These are phyloP conservation scores for Saxidomus purpurata DNA, from an alignment of 1,140 invertebrate genomes.

Conservation along the genomic window DNA sequence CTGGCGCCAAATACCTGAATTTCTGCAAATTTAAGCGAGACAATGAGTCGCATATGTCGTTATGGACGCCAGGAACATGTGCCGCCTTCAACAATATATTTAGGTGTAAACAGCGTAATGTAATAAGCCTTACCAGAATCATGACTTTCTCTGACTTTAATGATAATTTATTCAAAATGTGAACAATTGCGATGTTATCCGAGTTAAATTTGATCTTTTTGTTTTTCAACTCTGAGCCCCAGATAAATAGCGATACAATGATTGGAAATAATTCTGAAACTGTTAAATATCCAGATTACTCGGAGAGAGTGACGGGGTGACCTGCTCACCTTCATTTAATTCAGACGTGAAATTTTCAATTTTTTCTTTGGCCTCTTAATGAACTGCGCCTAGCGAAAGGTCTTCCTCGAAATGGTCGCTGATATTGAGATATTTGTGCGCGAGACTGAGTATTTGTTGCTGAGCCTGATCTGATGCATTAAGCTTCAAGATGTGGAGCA, in stretches of 20 bases:
- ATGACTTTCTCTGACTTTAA: slow-evolving; percentile 46
- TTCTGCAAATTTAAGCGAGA: slow-evolving; percentile 37
- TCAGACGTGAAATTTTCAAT: no score
- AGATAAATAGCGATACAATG: background rate
- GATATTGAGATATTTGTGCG: no score
- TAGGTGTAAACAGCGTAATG: slow-evolving; percentile 29
- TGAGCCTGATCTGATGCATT: no score
- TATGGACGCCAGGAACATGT: background rate
- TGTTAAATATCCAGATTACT: no score
- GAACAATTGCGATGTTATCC: background rate
- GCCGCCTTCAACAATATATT: slow-evolving; percentile 63
- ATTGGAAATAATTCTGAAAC: background rate
- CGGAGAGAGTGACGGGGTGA: no score
- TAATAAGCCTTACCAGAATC: slow-evolving; percentile 25
- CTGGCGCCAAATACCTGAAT: slow-evolving; percentile 28
- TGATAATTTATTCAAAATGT: slow-evolving; percentile 46
- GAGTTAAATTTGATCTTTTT: slow-evolving; percentile 16
- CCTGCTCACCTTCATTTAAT: no score
- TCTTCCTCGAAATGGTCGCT: no score
- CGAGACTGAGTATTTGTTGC: no score
- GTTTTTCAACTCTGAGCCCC: slow-evolving; percentile 34
- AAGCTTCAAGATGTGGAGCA: no score
- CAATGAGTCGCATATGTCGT: slow-evolving; percentile 39
- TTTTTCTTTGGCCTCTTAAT: no score
- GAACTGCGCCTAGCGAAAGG: no score